Evolutionary conservation across 2,113 vertebrate genomes (phyloP), one percentile per base, ranked within the genome.

Genomic region (Dasyprocta punctata): DNA sequence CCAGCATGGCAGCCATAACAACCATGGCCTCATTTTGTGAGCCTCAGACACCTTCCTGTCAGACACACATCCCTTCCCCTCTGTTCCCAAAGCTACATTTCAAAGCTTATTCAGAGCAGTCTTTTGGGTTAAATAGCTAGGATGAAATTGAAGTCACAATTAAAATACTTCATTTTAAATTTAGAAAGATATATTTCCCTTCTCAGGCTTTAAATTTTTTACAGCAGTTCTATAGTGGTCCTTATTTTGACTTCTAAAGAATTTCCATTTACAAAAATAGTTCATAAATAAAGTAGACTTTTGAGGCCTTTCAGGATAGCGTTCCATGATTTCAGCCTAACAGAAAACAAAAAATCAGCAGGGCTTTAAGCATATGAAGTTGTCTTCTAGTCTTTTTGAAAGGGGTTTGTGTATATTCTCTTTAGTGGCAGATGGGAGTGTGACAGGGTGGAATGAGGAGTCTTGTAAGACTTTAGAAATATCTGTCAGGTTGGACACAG

Each of bases 181-280:
- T 78, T 78, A 86, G 58, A 82, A 73, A 61, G n/a, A 14, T 44
- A 24, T 6, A 16, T 6, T 54, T 81, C 47, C 65, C 1, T 75
- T 73, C 5, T 22, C 5, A 92, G 30, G 41, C 56, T 75, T 63
- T 69, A 71, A 20, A 13, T 52, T 22, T 88, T 89, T 86, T 75
- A 84, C 7, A 85, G 3, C 38, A 60, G n/a, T 0, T 47, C 20
- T 38, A 11, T 52, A n/a, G 13, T 82, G 56, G 26, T 28, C 61
- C 84, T 90, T n/a, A 92, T n/a, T 63, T 84, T 88, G 90, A 54
- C 81, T 80, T 61, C 60, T 69, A 94, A 54, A 89, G 13, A 78
- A 86, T 82, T 67, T 90, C 58, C 54, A 71, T 56, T 63, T 22
- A 85, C 3, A 75, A 85, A 61, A 78, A 56, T 9, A 73, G 9